Evolutionary conservation across 2,888 invertebrate species (phyloP).

Genomic region (Caenorhabditis doughertyi): DNA sequence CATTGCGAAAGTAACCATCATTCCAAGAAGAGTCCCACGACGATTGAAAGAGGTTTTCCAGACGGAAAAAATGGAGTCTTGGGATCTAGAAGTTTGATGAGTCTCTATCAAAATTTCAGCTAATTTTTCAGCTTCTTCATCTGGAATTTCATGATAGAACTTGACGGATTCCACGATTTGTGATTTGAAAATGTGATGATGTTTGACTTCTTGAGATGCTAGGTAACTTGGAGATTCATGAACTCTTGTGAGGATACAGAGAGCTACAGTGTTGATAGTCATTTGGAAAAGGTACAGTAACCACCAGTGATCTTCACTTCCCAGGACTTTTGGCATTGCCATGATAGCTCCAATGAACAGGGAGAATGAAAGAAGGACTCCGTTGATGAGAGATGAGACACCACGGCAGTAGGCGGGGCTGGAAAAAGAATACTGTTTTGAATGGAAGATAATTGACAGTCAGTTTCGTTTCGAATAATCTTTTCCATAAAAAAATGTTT

Average conservation of each 20-base stretch:
- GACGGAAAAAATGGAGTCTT: conserved; percentile 19
- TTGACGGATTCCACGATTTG: conserved; percentile 13
- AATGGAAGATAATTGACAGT: neutral
- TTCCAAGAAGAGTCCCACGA: conserved; percentile 51
- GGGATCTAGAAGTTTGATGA: conserved; percentile 10
- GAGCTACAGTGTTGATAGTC: conserved; percentile 2
- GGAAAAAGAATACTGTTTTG: neutral
- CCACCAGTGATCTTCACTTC: conserved; percentile 42
- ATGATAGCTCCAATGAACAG: conserved; percentile 36
- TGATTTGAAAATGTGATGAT: conserved; percentile 18
- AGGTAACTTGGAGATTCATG: conserved; percentile 52
- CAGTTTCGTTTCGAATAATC: too few species aligned
- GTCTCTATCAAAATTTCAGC: conserved; percentile 9
- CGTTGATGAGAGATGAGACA: conserved; percentile 49
- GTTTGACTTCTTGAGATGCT: conserved; percentile 24
- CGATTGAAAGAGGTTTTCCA: conserved; percentile 33
- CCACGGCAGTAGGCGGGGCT: conserved; percentile 57
- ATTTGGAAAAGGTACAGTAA: conserved; percentile 44
- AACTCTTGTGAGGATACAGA: conserved; percentile 13
- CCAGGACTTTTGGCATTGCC: conserved; percentile 50
- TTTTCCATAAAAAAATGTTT: too few species aligned
- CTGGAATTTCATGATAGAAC: conserved; percentile 48
- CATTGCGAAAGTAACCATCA: conserved; percentile 49
- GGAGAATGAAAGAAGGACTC: conserved; percentile 44
- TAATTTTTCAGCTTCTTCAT: neutral